phyloP scores from a whole-genome alignment of 1,140 invertebrate species.

The Ceratina australensis region DNA sequence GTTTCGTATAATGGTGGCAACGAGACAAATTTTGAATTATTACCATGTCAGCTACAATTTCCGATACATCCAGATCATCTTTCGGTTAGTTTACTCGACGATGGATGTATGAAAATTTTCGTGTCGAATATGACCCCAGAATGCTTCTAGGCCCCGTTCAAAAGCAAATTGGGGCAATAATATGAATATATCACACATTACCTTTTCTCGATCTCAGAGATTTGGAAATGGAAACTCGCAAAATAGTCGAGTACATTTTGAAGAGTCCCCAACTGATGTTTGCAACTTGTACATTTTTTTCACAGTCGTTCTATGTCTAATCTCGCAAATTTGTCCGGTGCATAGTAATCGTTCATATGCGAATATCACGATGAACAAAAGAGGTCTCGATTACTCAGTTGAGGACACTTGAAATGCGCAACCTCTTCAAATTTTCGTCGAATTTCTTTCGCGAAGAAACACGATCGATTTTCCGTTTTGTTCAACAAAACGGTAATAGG shows the following conservation, averaged over 20 bases:
- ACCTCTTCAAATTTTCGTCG: neutral
- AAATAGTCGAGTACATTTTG: neutral
- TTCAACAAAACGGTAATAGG: constrained; percentile 22
- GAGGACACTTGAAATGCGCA: constrained; percentile 19
- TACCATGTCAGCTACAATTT: constrained; percentile 62
- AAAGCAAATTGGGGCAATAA: constrained; percentile 69
- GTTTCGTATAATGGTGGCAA: constrained; percentile 51
- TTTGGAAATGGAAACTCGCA: constrained; percentile 44
- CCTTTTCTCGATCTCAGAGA: constrained; percentile 55
- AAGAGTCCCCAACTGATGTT: constrained; percentile 22
- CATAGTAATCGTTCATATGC: too few relatives aligned
- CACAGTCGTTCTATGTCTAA: neutral
- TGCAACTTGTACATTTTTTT: neutral
- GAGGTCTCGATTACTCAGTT: neutral
- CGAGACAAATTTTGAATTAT: constrained; percentile 67
- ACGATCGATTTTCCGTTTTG: constrained; percentile 18
- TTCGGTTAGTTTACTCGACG: constrained; percentile 17
- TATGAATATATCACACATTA: constrained; percentile 67
- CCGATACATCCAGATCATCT: constrained; percentile 55
- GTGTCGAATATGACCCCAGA: constrained; percentile 67
- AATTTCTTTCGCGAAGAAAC: constrained; percentile 21
- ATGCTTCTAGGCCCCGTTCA: constrained; percentile 67
- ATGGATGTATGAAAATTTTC: constrained; percentile 54
- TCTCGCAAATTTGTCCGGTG: neutral
- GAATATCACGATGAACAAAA: neutral